Percentiles rank a stretch among this genome's conserved stretches.
Conservation (phyloP, 2,888 invertebrate species). For the Allygus modestus region DNA sequence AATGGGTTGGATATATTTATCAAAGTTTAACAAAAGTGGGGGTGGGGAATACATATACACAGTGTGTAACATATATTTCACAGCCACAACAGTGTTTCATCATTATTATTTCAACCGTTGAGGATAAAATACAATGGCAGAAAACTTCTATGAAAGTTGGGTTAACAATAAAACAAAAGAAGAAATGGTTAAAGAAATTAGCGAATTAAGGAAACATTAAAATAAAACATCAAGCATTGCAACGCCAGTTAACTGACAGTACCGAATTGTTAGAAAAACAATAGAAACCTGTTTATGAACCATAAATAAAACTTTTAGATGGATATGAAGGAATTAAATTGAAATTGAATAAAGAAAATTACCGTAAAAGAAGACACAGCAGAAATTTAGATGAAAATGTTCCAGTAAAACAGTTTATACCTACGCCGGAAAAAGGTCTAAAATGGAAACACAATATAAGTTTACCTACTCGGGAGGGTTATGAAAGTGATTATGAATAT, state of each 20-base stretch:
- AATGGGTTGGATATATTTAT: conserved; percentile 70
- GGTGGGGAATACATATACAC: no score
- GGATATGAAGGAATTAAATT: not conserved
- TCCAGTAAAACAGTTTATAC: not conserved
- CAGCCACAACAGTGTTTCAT: not conserved
- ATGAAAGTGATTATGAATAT: conserved; percentile 8
- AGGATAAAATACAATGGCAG: not conserved
- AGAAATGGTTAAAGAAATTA: conserved; percentile 5
- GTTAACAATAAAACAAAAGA: conserved; percentile 11
- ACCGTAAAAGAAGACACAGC: not conserved
- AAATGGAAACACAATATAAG: not conserved
- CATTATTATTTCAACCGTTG: not conserved
- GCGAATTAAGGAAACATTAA: conserved; percentile 21
- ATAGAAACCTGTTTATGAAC: conserved; percentile 35
- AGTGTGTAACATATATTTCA: not conserved
- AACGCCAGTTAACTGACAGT: not conserved
- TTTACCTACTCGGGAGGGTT: not conserved
- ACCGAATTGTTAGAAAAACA: conserved; percentile 37
- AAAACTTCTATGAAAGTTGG: not conserved
- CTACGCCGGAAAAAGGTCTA: not conserved
- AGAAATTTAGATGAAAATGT: not conserved
- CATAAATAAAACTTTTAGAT: not conserved
- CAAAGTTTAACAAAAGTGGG: not conserved
- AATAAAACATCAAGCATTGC: conserved; percentile 25
- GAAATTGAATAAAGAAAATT: not conserved